Conservation (phyloP, 2,797 vertebrate species). For the Thripadectes ignobilis region DNA sequence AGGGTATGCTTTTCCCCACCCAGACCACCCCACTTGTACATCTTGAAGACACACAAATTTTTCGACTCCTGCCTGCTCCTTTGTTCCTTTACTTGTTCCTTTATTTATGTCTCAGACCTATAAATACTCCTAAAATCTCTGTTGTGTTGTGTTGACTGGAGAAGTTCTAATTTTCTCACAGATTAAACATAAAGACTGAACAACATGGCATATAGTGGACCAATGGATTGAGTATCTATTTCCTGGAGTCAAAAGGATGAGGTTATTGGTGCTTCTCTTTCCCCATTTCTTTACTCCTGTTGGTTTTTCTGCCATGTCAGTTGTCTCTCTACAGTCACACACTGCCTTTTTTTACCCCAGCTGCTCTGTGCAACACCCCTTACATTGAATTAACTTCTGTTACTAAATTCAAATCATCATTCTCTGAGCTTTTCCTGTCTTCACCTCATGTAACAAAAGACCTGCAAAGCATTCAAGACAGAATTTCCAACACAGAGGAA, state of each 20-base stretch:
- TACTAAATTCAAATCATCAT: neutral
- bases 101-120: neutral
- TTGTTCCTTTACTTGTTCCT: neutral
- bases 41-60: neutral
- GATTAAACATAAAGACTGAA: neutral
- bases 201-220: neutral
- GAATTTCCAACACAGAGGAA: neutral
- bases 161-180: neutral
- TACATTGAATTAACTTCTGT: neutral
- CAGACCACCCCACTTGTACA: neutral
- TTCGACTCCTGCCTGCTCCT: neutral
- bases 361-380: neutral
- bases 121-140: neutral
- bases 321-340: conserved; percentile 3
- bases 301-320: neutral
- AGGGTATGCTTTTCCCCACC: neutral
- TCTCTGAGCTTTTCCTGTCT: conserved; percentile 38
- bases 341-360: neutral
- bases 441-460: neutral
- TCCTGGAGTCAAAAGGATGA: neutral
- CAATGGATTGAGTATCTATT: neutral
- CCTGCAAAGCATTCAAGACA: neutral
- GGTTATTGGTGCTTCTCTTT: neutral
- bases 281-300: neutral
- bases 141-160: neutral